These are phyloP conservation scores for Melitaea cinxia DNA, from an alignment of 1,140 invertebrate species.

Conservation along the genomic window DNA sequence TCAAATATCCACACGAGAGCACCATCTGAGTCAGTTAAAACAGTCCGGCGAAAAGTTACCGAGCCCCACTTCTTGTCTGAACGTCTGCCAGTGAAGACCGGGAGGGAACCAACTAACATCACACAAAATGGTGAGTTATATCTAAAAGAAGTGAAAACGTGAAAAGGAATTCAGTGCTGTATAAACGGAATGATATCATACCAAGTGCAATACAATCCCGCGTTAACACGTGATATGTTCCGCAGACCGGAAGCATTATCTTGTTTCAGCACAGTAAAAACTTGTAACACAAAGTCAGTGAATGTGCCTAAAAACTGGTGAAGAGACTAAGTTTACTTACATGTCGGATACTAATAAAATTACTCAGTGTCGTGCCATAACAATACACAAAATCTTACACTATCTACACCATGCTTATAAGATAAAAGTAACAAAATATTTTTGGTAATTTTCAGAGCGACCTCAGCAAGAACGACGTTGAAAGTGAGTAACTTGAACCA, in stretches of 20 bases:
- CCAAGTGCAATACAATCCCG: conserved; percentile 56
- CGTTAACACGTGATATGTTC: conserved; percentile 56
- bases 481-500: conserved; percentile 84
- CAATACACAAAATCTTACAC: conserved; percentile 46
- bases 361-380: conserved; percentile 38
- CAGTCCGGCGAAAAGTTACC: conserved; percentile 84
- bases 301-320: conserved; percentile 63
- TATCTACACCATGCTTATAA: conserved; percentile 54
- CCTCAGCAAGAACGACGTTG: conserved; percentile 87
- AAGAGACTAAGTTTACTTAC: conserved; percentile 34
- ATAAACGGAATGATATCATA: conserved; percentile 56
- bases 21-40: conserved; percentile 89
- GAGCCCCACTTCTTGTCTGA: conserved; percentile 88
- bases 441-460: conserved; percentile 85
- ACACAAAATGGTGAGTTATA: conserved; percentile 85
- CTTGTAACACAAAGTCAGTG: conserved; percentile 50
- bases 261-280: conserved; percentile 36
- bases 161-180: conserved; percentile 71
- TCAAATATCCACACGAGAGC: conserved; percentile 83
- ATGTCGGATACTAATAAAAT: not conserved
- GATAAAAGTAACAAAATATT: conserved; percentile 70
- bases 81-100: conserved; percentile 86
- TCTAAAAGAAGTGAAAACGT: conserved; percentile 70
- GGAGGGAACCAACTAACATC: conserved; percentile 81
- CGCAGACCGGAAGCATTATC: conserved; percentile 71